phyloP scores from a whole-genome alignment of 2,113 vertebrate species.

The Myotis lucifugus region DNA sequence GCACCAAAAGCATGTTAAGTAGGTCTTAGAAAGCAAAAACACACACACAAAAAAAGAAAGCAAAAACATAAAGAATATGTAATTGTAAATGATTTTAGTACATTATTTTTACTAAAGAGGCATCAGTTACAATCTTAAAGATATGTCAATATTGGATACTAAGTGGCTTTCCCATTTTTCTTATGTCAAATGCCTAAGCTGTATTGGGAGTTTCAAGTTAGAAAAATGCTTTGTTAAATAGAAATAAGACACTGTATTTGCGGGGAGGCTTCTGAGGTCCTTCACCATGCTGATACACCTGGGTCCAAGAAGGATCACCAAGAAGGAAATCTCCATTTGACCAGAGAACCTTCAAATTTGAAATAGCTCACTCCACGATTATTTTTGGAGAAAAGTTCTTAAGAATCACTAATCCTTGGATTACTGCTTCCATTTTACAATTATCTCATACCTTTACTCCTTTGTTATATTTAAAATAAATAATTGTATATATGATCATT shows the following conservation, averaged over 20 bases:
- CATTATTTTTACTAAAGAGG: neutral
- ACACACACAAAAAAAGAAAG: neutral
- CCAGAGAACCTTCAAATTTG: neutral
- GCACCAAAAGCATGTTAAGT: conserved; percentile 45
- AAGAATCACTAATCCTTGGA: neutral
- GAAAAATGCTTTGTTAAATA: neutral
- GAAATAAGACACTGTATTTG: neutral
- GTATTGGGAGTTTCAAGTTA: neutral
- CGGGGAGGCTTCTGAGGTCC: neutral
- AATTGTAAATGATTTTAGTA: neutral
- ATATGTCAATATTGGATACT: neutral
- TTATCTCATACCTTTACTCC: neutral
- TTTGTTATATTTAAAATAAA: neutral
- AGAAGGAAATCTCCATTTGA: neutral
- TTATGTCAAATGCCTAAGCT: neutral
- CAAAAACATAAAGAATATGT: neutral
- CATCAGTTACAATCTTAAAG: neutral
- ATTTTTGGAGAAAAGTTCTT: neutral
- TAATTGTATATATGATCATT: neutral
- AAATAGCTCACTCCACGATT: neutral
- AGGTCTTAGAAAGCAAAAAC: conserved; percentile 23
- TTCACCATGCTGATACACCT: neutral
- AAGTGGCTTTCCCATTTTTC: neutral
- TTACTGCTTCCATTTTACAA: neutral
- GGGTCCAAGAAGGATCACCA: neutral